phyloP scores from a whole-genome alignment of 2,113 vertebrate species.

The Danio rerio region GRCz12tu NC_133181.1:16539501-16540000 shows the following conservation, averaged over 20 bases:
- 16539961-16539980: no score
- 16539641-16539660: constrained; percentile 35
- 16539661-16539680: constrained; percentile 35
- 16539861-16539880: no score
- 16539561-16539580: constrained; percentile 29
- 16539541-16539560: constrained; percentile 17
- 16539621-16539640: constrained; percentile 35
- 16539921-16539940: no score
- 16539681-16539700: not conserved
- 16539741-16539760: constrained; percentile 22
- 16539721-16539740: constrained; percentile 37
- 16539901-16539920: no score
- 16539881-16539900: no score
- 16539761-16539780: constrained; percentile 6
- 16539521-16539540: constrained; percentile 31
- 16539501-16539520: constrained; percentile 37
- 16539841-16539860: no score
- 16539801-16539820: no score
- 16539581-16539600: constrained; percentile 25
- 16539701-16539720: constrained; percentile 37
- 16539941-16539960: no score
- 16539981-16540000: no score
- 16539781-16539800: no score
- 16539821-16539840: no score
- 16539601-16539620: constrained; percentile 35